Evolutionary conservation across 2,797 vertebrate genomes (phyloP).

Genomic region (Aldrovandia affinis): DNA sequence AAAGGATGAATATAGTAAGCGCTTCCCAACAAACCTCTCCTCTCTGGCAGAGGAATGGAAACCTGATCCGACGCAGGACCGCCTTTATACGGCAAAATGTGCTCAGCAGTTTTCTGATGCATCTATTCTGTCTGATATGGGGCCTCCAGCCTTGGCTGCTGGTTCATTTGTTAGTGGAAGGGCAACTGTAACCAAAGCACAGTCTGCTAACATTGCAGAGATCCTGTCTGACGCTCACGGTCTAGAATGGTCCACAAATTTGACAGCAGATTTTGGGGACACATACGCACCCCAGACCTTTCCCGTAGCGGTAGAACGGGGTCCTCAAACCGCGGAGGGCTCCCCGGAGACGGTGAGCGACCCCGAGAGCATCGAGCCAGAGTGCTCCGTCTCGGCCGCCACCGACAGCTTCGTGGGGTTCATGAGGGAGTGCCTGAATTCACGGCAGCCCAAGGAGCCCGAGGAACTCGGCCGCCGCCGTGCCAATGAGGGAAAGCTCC

Average conservation of each 20-base stretch:
- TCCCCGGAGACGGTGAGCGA: constrained; percentile 48
- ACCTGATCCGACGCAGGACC: constrained; percentile 43
- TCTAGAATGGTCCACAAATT: not conserved
- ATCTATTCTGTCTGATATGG: not conserved
- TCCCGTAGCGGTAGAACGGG: constrained; percentile 18
- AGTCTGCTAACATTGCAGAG: constrained; percentile 49
- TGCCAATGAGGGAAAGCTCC: constrained; percentile 25
- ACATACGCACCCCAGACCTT: not conserved
- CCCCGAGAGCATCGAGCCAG: constrained; percentile 49
- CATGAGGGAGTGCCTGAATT: constrained; percentile 79
- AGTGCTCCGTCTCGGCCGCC: constrained; percentile 51
- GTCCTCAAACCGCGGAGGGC: constrained; percentile 37
- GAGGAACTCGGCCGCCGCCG: constrained; percentile 43
- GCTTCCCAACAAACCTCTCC: constrained; percentile 36
- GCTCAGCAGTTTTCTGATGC: constrained; percentile 67
- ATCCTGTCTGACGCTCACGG: not conserved
- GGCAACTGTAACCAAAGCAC: constrained; percentile 46
- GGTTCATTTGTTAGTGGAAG: not conserved
- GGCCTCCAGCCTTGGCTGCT: not conserved
- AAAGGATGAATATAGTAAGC: constrained; percentile 46
- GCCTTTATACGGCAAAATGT: constrained; percentile 34
- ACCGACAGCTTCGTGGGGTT: constrained; percentile 79
- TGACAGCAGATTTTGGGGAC: not conserved
- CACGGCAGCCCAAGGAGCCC: constrained; percentile 67
- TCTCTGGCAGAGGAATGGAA: constrained; percentile 51